Evolutionary conservation across 1,140 invertebrate species (phyloP), one percentile per base, ranked within the genome.

Genomic region (Wiebesia pumilae): DNA sequence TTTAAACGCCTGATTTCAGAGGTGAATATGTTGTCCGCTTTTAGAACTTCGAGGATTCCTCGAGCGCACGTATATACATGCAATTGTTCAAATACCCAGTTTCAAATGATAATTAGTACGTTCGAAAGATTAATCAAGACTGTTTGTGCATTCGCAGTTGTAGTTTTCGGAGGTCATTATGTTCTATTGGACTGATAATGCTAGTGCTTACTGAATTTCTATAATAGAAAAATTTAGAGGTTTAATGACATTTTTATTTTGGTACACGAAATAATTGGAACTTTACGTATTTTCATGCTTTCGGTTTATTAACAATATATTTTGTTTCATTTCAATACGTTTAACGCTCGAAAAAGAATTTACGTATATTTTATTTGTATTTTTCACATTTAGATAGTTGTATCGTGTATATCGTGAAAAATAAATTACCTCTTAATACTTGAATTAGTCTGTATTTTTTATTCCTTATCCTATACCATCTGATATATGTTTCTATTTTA

Each of bases 81-180:
- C 80, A 19, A 40, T 7, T 38, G 30, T 40, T 1, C 69, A n/a
- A n/a, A n/a, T n/a, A 1, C 69, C 69, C 14, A 62, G 33, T 30
- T 81, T 81, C 80, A 67, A 83, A 87, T 73, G 81, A 65, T 83
- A 87, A 87, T 87, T 87, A 87, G 75, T 51, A 30, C 67, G 65
- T 58, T 54, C 62, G 33, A n/a, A 21, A 87, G 69, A 87, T 87
- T 84, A 83, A 87, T 87, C 85, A 83, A 27, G 69, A 65, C 65
- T 58, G 47, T 40, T 71, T 80, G 83, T 58, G 40, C 71, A 65
- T 78, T 35, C 51, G 38, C 58, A 21, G 43, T 33, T 40, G 30
- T 65, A 78, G 75, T 78, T 79, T 65, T 75, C 27, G 51, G 14
- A n/a, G 19, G 43, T 47, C 78, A 67, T 30, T 30, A 47, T 12